Evolutionary conservation across 2,888 invertebrate species (phyloP).

Genomic region (Hirtodrosophila trivittata): DNA sequence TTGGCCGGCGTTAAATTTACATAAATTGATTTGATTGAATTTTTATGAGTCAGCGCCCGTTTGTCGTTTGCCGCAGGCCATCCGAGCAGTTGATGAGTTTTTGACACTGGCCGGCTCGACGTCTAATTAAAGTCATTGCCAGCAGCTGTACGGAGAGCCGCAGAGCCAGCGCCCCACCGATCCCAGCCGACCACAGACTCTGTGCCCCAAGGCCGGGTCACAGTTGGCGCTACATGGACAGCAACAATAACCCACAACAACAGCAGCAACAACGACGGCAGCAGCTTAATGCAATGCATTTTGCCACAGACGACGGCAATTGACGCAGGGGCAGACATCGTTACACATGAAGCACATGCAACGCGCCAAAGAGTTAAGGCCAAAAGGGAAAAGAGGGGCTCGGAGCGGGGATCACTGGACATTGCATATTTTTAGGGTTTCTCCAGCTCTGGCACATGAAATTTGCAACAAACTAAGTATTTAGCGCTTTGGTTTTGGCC

Average conservation of each 20-base stretch:
- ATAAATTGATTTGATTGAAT: constrained; percentile 84
- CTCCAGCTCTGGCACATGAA: constrained; percentile 14
- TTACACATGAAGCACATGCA: constrained; percentile 20
- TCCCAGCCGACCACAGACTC: not conserved
- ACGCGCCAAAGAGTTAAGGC: constrained; percentile 1
- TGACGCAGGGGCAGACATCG: constrained; percentile 36
- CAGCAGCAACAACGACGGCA: constrained; percentile 15
- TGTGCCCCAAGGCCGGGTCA: constrained; percentile 66
- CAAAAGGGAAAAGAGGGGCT: not conserved
- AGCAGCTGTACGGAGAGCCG: constrained; percentile 54
- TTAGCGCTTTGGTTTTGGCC: constrained; percentile 56
- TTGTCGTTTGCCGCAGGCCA: constrained; percentile 19
- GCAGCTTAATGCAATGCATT: constrained; percentile 54
- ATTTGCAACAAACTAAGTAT: constrained; percentile 62
- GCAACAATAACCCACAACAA: constrained; percentile 7
- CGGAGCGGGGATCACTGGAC: not conserved
- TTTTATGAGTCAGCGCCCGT: constrained; percentile 76
- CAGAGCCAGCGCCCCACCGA: not conserved
- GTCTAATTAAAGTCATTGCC: constrained; percentile 76
- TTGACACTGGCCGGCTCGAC: constrained; percentile 40
- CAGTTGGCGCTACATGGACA: constrained; percentile 72
- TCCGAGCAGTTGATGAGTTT: constrained; percentile 58
- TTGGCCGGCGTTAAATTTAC: constrained; percentile 82
- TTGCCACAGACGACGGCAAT: constrained; percentile 40
- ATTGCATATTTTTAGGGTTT: constrained; percentile 75